Conservation (phyloP, 1,140 invertebrate species). For the Listronotus bonariensis region DNA sequence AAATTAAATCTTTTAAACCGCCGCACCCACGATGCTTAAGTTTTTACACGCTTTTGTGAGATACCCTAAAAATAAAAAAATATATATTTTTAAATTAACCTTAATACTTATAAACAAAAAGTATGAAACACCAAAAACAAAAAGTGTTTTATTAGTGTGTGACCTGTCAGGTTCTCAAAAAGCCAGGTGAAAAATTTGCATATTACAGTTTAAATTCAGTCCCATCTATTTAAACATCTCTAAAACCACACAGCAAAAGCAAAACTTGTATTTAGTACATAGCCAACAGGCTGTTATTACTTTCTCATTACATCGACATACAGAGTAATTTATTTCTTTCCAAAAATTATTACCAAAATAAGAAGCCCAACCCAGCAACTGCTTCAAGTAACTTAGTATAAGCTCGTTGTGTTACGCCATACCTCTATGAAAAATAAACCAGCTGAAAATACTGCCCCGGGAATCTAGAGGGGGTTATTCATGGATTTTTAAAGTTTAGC, state of each 20-base stretch:
- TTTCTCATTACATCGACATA: constrained; percentile 33
- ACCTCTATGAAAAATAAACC: constrained; percentile 40
- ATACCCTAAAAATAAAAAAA: no score
- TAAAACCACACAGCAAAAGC: constrained; percentile 15
- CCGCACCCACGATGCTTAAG: no score
- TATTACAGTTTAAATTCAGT: background rate
- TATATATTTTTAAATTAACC: no score
- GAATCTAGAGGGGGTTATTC: constrained; percentile 9
- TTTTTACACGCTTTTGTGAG: no score
- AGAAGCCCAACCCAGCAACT: constrained; percentile 26
- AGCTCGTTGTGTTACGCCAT: constrained; percentile 28
- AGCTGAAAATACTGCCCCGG: constrained; percentile 22
- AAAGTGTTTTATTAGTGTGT: no score
- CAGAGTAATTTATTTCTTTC: constrained; percentile 29
- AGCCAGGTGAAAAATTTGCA: no score
- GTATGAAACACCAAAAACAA: no score
- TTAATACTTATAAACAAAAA: no score
- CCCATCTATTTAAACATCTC: constrained; percentile 14
- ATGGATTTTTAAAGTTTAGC: no score
- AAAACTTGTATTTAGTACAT: constrained; percentile 4
- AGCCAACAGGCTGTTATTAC: constrained; percentile 27
- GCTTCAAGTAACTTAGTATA: constrained; percentile 20
- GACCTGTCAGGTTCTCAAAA: no score
- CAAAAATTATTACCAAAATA: constrained; percentile 32
- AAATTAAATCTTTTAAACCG: no score